Evolutionary conservation across 2,888 invertebrate genomes (phyloP), one percentile per base, ranked within the genome.

Genomic region (Mystacides longicornis): DNA sequence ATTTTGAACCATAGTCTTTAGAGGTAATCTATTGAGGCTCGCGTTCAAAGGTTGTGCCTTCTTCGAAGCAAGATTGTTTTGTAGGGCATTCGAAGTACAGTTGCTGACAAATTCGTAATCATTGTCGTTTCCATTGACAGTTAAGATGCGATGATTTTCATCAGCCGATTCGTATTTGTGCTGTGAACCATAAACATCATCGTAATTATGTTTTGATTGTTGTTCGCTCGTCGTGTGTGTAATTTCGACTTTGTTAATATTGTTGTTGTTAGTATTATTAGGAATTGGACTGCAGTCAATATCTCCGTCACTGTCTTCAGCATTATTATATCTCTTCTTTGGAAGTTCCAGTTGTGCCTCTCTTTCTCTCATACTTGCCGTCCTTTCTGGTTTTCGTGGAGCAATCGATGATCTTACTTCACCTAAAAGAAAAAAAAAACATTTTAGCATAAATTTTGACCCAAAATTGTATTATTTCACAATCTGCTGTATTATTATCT

Each of bases 281-380:
- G 75, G 66, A 37, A 50, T 55, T 58, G 73, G 73, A 49, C 72
- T 71, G 7, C 69, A 71, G 57, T 77, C 77, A 20, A 69, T 60
- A 60, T 77, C 76, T 7, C 50, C 46, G 63, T 79, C 80, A 66
- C 77, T 78, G 60, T 81, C 81, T 65, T 78, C 78, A 23, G 68
- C 69, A 22, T 78, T 71, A 62, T 75, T 71, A 46, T 70, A 73
- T 58, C 74, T 68, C 54, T 77, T 72, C 64, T 77, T 77, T 23
- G 79, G 77, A 49, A 81, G 74, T 67, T 84, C 83, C 63, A 83
- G 69, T 63, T 82, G 81, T 2, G 84, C 82, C 71, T 86, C 85
- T 57, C 86, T 79, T 70, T 89, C 90, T 63, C 90, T 78, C 86
- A 92, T 88, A 68, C 91, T 91, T 46, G 90, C 89, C 18, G 89